A percentile compares a stretch with the other conserved stretches of the same genome.
These are phyloP conservation scores for Drosophila gaucha DNA, from an alignment of 2,888 invertebrate species.

Conservation along the genomic window DNA sequence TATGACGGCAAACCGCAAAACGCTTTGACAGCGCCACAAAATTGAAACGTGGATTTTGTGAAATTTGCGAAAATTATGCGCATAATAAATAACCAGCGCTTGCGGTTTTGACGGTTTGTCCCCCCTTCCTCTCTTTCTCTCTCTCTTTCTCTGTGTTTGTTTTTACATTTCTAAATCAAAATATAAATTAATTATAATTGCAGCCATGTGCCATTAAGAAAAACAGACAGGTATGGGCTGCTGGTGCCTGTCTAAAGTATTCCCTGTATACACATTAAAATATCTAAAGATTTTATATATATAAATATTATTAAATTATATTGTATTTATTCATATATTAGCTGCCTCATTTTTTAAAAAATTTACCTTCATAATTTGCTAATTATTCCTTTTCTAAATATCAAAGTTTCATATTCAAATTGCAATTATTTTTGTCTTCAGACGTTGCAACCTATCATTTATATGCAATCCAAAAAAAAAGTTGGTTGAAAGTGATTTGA, in stretches of 20 bases:
- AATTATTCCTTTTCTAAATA: no score
- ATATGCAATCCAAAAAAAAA: no score
- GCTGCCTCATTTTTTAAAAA: no score
- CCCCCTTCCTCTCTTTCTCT: no score
- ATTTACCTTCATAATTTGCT: no score
- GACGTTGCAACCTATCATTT: no score
- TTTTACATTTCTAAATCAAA: slow-evolving; percentile 41
- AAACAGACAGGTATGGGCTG: neutral
- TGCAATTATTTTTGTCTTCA: no score
- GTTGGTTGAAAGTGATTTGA: no score
- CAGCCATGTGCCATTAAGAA: slow-evolving; percentile 12
- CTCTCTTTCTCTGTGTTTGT: slow-evolving; percentile 18
- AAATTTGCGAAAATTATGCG: slow-evolving; percentile 53
- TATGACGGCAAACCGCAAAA: slow-evolving; percentile 50
- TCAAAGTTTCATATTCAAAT: no score
- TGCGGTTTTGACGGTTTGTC: slow-evolving; percentile 34
- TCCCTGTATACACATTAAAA: neutral
- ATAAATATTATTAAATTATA: no score
- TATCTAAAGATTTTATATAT: neutral
- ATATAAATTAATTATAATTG: slow-evolving; percentile 29
- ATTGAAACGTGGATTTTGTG: slow-evolving; percentile 38
- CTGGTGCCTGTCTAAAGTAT: neutral
- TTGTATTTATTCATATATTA: no score
- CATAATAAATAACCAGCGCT: slow-evolving; percentile 52
- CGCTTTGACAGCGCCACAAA: slow-evolving; percentile 54